These are phyloP conservation scores for Coluber constrictor DNA, from an alignment of 2,797 vertebrate species.

Conservation along the genomic window DNA sequence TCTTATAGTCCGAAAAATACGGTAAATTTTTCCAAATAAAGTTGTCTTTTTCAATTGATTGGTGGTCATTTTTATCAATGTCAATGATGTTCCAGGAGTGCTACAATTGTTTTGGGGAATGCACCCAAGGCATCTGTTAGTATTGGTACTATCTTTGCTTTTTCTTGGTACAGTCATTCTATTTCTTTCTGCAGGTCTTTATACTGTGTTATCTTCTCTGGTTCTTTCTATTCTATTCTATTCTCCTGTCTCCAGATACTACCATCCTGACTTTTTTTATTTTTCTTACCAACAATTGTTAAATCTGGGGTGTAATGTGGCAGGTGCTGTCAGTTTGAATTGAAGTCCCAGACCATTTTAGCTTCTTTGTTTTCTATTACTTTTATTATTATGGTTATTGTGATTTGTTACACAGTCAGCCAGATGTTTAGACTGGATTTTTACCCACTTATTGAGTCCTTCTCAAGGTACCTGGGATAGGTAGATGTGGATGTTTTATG, in stretches of 20 bases:
- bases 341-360: not conserved
- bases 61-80: not conserved
- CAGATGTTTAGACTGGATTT: not conserved
- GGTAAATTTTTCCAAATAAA: not conserved
- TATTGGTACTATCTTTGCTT: not conserved
- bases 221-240: not conserved
- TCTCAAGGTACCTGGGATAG: not conserved
- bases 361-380: not conserved
- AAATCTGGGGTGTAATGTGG: not conserved
- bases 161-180: not conserved
- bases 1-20: no score
- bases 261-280: not conserved
- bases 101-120: not conserved
- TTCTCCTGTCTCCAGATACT: not conserved
- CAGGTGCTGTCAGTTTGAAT: not conserved
- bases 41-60: not conserved
- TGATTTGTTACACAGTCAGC: not conserved
- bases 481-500: not conserved
- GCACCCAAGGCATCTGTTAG: not conserved
- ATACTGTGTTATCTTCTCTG: not conserved
- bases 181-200: not conserved
- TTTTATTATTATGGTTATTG: not conserved
- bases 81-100: not conserved
- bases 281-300: not conserved
- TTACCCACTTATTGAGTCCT: not conserved